Evolutionary conservation across 2,113 vertebrate species (phyloP).

Genomic region (Eclectus roratus): DNA sequence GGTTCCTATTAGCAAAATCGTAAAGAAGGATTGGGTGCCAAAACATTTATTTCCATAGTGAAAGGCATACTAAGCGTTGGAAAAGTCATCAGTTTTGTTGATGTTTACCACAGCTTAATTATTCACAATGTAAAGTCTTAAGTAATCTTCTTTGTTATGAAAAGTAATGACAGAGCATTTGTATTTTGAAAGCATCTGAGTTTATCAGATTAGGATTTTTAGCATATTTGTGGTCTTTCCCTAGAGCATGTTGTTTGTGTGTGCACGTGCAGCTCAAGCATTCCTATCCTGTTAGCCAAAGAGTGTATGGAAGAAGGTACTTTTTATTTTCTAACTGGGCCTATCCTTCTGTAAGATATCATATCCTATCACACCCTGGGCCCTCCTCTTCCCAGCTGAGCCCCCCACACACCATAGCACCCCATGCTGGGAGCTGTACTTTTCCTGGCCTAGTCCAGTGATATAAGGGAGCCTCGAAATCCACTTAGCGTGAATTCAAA

Average conservation of each 20-base stretch:
- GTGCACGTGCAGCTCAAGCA: neutral
- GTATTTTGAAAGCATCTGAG: slow-evolving; percentile 29
- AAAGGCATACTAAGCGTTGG: slow-evolving; percentile 1
- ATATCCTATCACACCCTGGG: neutral
- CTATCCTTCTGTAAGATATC: neutral
- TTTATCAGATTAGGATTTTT: slow-evolving; percentile 64
- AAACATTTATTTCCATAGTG: neutral
- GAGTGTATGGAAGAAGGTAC: neutral
- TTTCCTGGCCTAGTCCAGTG: neutral
- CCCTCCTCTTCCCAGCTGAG: neutral
- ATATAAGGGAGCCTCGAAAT: neutral
- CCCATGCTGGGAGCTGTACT: neutral
- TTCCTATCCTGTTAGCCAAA: neutral
- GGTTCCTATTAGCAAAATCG: neutral
- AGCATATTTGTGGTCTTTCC: slow-evolving; percentile 27
- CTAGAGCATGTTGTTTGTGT: slow-evolving; percentile 17
- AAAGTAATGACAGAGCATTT: slow-evolving; percentile 43
- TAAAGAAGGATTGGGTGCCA: neutral
- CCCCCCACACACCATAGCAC: neutral
- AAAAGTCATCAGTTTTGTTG: slow-evolving; percentile 24
- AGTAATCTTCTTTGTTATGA: slow-evolving; percentile 9
- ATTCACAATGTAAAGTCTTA: neutral
- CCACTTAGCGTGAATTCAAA: neutral
- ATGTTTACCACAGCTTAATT: neutral
- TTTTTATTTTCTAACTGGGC: neutral